Base-by-base conservation (phyloP, 2,888 invertebrate genomes). In the Volucella inanis region DNA sequence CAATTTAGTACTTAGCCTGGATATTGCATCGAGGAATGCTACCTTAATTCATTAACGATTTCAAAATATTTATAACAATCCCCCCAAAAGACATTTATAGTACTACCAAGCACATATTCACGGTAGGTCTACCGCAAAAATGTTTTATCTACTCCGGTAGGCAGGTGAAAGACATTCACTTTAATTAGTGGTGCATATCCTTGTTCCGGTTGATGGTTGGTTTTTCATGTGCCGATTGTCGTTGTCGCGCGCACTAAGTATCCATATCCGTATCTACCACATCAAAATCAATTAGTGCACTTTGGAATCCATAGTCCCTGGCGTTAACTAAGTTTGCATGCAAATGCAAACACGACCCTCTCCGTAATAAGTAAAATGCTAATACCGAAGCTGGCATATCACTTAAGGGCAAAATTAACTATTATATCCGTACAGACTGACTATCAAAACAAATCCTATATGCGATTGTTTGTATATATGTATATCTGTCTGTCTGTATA, bases 341-440 rank as follows among this genome's bases (percentile, higher is more conserved):
- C 79, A 80, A 79, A 75, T 75, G 57, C 54, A 64, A 54, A 64
- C 64, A 77, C 77, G 45, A 54, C 59, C 81, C 68, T 31, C 31
- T n/a, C 15, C 55, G 59, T 52, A 65, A 76, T 50, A 50, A 55
- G 50, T 65, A 59, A 70, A 70, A 74, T 68, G 72, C 47, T 74
- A 70, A 78, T 64, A 43, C 64, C 57, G 57, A 64, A 70, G 72
- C 83, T 78, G 68, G 79, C 83, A 68, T 79, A 74, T 82, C 79
- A 84, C 79, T 84, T 79, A 79, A 84, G 79, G 79, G 74, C 64
- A 78, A 41, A 55, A 52, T 43, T 76, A 65, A 62, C 22, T 54
- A 74, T 6, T 22, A 50, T 31, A 31, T 6, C 31, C 31, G 31
- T 31, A 31, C 31, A 31, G 31, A 31, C 6, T 31, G 6, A 31